These are phyloP conservation scores for Slavum lentiscoides DNA, from an alignment of 2,888 invertebrate species.

Conservation along the genomic window DNA sequence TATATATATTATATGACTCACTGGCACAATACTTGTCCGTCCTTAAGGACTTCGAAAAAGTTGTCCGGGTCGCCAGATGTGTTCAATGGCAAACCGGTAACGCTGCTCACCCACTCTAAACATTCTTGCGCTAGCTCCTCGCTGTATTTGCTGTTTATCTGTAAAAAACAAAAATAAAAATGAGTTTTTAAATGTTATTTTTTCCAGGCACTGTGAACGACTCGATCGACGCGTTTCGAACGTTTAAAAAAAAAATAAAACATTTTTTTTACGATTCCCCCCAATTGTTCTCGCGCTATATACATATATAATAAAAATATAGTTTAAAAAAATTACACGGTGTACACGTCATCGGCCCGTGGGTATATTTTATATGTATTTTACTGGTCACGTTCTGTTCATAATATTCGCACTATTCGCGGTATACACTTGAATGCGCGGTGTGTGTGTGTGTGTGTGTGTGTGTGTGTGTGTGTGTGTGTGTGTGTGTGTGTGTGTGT, in stretches of 20 bases:
- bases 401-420: not conserved
- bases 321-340: too few relatives aligned
- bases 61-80: constrained; percentile 91
- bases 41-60: constrained; percentile 87
- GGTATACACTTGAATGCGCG: not conserved
- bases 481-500: too few relatives aligned
- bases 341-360: not conserved
- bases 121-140: constrained; percentile 90
- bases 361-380: not conserved
- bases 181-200: constrained; percentile 53
- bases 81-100: constrained; percentile 83
- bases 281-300: not conserved
- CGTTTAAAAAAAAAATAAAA: constrained; percentile 1
- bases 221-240: not conserved
- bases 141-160: constrained; percentile 98
- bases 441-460: too few relatives aligned
- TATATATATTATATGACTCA: constrained; percentile 60
- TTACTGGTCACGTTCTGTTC: not conserved
- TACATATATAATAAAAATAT: too few relatives aligned
- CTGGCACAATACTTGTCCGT: constrained; percentile 91
- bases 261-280: not conserved
- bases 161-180: constrained; percentile 61
- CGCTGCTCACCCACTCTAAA: constrained; percentile 86
- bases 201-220: constrained; percentile 26
- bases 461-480: too few relatives aligned